Evolutionary conservation across 2,888 invertebrate genomes (phyloP), one percentile per base, ranked within the genome.

Genomic region (Uropetala carovei): DNA sequence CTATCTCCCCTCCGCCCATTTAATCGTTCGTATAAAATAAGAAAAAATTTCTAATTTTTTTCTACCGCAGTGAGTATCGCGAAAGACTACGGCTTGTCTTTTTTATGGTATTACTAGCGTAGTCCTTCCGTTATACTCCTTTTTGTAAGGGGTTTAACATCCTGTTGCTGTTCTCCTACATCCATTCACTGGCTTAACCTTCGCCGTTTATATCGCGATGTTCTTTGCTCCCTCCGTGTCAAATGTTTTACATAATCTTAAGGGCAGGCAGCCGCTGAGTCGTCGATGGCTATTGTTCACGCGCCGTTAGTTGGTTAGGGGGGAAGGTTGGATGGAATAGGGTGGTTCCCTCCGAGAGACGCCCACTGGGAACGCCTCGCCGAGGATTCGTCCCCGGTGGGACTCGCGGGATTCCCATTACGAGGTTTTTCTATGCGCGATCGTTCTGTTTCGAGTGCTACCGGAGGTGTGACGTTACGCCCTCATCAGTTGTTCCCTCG

Each of bases 231-330:
- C 18, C 86, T 59, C 86, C 86, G 60, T 30, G 59, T 60, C 60
- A 30, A 18, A 86, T 86, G 60, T 60, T 86, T n/a, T 86, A 60
- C 86, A 86, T 86, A 86, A 86, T 86, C 86, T 64, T 60, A 60
- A 86, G 86, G 86, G 86, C 86, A 86, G 30, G 60, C n/a, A 27
- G 85, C 86, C 27, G 85, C 86, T 30, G 82, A n/a, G n/a, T 16
- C 64, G 64, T 18, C 10, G 83, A 13, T 60, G 27, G 60, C 30
- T 30, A 86, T 60, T 86, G 86, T 60, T 68, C 68, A 64, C 64
- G 64, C 64, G 64, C 64, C 16, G 64, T 14, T 64, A 16, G 64
- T 14, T 64, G 64, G 18, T 43, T 43, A 1, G 43, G 43, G 43
- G 5, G 43, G 5, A 43, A 43, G 43, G 43, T 43, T 43, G 43